Evolutionary conservation across 2,888 invertebrate genomes (phyloP), one percentile per base, ranked within the genome.

Genomic region (Rotaria magnacalcarata): DNA sequence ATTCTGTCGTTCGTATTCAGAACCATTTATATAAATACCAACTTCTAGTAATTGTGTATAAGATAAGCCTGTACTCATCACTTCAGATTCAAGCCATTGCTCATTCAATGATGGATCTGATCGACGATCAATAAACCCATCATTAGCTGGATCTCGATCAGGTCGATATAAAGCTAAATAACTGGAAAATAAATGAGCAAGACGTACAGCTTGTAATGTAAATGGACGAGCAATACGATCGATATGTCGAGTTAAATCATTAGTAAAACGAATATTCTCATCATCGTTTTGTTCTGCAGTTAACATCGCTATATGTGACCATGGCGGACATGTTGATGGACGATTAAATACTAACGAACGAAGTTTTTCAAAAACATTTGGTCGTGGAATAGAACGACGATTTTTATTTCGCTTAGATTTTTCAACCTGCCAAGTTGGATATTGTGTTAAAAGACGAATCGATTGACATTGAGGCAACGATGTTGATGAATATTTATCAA

Each of bases 1-100:
- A 80, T 86, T 86, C 58, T 86, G 86, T 85, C 67, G 43, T 56
- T 86, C 86, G 52, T 58, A 86, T 84, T 86, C 86, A 8, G 75
- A 58, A 27, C 86, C 86, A 60, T 86, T 86, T 50, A 86, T 80
- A 47, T 75, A 86, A 16, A 86, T 85, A 52, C 85, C 41, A 4
- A 86, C 80, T 85, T 86, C 86, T 84, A 85, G 75, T 58, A 86
- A 85, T 21, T 85, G 86, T 54, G 54, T 56, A 60, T 86, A 85
- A 1, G 86, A 47, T 34, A 86, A 75, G 41, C 85, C 80, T 43
- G 85, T 85, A n/a, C 75, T 85, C 80, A 84, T 60, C 34, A 86
- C 60, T 85, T 86, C 86, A 24, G 85, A 75, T 43, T 85, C 74
- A 41, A 86, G 41, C 54, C 85, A 60, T 34, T 74, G 84, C 43